Conservation (phyloP, 2,797 vertebrate species). For the Crossoptilon crossoptilon region DNA sequence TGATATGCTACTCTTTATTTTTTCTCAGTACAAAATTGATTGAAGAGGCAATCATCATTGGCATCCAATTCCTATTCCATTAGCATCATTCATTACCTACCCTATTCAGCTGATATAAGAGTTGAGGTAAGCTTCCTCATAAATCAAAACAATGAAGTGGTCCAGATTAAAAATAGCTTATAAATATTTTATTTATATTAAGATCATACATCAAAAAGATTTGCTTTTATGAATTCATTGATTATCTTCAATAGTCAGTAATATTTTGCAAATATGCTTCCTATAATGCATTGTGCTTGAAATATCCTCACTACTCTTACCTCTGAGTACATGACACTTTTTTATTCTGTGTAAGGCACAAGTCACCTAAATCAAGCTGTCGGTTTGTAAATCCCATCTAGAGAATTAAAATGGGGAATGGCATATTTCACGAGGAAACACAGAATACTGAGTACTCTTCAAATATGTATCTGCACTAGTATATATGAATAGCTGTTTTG, state of each 20-base stretch:
- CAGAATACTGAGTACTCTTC: background rate
- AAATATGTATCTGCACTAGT: background rate
- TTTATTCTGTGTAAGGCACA: background rate
- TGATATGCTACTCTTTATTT: background rate
- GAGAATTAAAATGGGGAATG: background rate
- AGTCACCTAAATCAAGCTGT: background rate
- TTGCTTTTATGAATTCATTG: background rate
- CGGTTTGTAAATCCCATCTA: background rate
- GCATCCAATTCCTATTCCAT: slow-evolving; percentile 7
- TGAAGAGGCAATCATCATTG: slow-evolving; percentile 30
- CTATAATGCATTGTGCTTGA: background rate
- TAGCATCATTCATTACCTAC: slow-evolving; percentile 13
- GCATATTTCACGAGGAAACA: background rate
- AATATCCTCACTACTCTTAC: background rate
- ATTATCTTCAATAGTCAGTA: slow-evolving; percentile 8
- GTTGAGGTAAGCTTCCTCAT: background rate
- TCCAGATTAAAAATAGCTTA: slow-evolving; percentile 29
- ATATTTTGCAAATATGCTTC: background rate
- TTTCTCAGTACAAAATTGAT: slow-evolving; percentile 10
- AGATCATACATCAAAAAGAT: background rate
- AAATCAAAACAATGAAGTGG: slow-evolving; percentile 13
- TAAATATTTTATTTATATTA: slow-evolving; percentile 6
- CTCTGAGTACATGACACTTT: background rate
- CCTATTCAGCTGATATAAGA: background rate
- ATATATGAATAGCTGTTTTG: background rate